Percentiles rank a stretch among this genome's conserved stretches.
phyloP scores from a whole-genome alignment of 2,888 invertebrate species.

The Acleris holmiana region DNA sequence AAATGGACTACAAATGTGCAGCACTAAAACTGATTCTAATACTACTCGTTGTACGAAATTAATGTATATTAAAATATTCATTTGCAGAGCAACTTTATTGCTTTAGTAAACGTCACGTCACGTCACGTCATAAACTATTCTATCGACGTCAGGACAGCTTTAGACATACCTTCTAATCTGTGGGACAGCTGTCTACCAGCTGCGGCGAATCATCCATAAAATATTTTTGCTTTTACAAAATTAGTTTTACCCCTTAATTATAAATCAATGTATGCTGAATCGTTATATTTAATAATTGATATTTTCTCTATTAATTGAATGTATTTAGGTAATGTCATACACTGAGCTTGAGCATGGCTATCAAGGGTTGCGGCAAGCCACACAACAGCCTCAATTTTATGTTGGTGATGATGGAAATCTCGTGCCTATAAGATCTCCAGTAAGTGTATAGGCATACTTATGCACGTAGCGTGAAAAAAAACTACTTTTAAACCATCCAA shows the following conservation, averaged over 20 bases:
- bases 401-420: slow-evolving; percentile 88
- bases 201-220: slow-evolving; percentile 16
- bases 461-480: not conserved
- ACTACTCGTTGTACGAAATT: no score
- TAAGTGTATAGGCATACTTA: slow-evolving; percentile 68
- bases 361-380: slow-evolving; percentile 91
- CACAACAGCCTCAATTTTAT: slow-evolving; percentile 88
- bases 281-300: slow-evolving; percentile 14
- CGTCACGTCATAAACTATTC: slow-evolving; percentile 2
- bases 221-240: slow-evolving; percentile 30
- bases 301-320: slow-evolving; percentile 34
- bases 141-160: no score
- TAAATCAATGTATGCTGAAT: slow-evolving; percentile 25
- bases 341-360: slow-evolving; percentile 97
- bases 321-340: slow-evolving; percentile 90
- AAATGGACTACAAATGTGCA: no score
- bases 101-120: no score
- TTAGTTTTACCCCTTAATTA: slow-evolving; percentile 25
- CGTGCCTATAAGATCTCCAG: slow-evolving; percentile 82
- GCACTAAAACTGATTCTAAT: no score
- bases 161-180: no score
- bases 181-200: slow-evolving; percentile 35
- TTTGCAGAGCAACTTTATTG: no score
- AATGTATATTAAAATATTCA: no score
- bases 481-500: no score